Base-by-base conservation (phyloP, 2,797 vertebrate genomes). In the Odontamblyopus lacepedii region DNA sequence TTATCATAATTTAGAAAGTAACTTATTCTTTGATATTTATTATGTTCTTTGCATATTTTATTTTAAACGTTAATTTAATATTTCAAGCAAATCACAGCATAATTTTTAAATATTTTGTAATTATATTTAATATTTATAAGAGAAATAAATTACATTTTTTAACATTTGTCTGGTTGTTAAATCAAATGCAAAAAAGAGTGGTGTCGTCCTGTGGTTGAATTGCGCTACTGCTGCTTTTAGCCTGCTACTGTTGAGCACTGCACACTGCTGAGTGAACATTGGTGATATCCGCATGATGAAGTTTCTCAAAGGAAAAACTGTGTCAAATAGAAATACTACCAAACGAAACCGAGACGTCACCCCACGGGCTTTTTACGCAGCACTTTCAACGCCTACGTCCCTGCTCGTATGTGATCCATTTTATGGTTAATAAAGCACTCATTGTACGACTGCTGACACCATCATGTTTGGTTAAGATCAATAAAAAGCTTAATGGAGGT, bases 21-120 rank as follows among this genome's bases (percentile, higher is more conserved):
- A 83, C 7, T 85, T 87, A 83, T 84, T 86, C 66, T 8, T 51
- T 12, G 19, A 51, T 82, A 86, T 85, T 84, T 88, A 85, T 87
- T 82, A 56, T 26, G 12, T 57, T 13, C 3, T 59, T 59, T 30
- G 1, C 67, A 30, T 70, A 71, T 80, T 67, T 19, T 71, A n/a
- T 51, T n/a, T 77, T 77, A 63, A 81, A 44, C 71, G 82, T 51
- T 73, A 78, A 73, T 67, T 70, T 80, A 72, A 77, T 48, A 48
- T 48, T 48, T 48, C 44, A 48, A 73, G 12, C 65, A 78, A n/a
- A 65, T 6, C 67, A 38, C 4, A 32, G 26, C 6, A 75, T 67
- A 30, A 74, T 67, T 6, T 5, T 74, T 48, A 44, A 0, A 44
- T 83, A 69, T 80, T 80, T 87, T 63, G 26, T 51, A 19, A 26